Conservation (phyloP, 1,140 invertebrate species). For the Frieseomelitta varia region DNA sequence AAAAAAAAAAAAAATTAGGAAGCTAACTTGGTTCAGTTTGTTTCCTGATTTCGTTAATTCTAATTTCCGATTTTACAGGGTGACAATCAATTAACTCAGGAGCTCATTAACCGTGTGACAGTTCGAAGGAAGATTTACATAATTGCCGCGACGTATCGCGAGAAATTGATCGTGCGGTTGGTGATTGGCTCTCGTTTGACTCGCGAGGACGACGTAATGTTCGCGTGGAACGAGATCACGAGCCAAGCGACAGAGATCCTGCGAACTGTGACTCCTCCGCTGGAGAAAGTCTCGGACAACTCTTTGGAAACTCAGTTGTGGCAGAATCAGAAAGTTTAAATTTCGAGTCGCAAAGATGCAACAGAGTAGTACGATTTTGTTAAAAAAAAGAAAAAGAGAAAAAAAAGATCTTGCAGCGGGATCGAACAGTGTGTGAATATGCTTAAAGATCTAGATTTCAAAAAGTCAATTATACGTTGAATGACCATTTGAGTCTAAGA, state of each 20-base stretch:
- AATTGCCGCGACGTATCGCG: slow-evolving; percentile 88
- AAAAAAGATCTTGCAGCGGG: no score
- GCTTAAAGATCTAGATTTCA: no score
- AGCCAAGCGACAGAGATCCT: slow-evolving; percentile 81
- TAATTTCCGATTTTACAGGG: slow-evolving; percentile 82
- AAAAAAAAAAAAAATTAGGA: no score
- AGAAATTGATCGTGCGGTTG: slow-evolving; percentile 90
- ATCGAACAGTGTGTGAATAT: background rate
- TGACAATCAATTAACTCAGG: slow-evolving; percentile 88
- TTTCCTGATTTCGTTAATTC: no score
- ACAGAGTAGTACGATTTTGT: background rate
- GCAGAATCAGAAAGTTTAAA: slow-evolving; percentile 61
- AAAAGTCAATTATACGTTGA: no score
- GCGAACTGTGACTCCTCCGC: background rate
- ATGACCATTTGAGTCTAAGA: no score
- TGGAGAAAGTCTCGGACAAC: background rate
- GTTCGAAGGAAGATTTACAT: slow-evolving; percentile 92
- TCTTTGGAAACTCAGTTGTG: slow-evolving; percentile 32
- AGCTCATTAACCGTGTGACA: slow-evolving; percentile 89
- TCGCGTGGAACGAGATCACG: slow-evolving; percentile 91
- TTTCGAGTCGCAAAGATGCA: background rate
- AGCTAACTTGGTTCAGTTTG: no score
- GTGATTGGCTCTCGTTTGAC: slow-evolving; percentile 90
- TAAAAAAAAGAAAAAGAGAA: no score
- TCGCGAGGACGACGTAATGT: slow-evolving; percentile 88